phyloP scores from a whole-genome alignment of 2,113 vertebrate species.

The Polypterus bichir region DNA sequence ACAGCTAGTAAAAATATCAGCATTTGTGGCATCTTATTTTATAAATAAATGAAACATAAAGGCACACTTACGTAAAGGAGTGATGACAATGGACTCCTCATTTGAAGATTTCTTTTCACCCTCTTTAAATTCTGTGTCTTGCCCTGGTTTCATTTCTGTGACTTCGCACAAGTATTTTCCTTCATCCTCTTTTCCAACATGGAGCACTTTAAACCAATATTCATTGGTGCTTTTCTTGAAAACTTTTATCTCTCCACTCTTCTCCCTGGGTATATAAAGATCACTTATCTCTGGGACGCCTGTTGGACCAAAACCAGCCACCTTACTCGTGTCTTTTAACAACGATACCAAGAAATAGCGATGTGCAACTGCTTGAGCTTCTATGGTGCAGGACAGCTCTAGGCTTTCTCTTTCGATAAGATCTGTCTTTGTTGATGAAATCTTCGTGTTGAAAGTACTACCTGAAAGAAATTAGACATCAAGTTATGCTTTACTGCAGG shows the following conservation, averaged over 20 bases:
- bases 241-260: conserved; percentile 42
- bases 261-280: conserved; percentile 31
- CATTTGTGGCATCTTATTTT: background rate
- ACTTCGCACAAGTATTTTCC: conserved; percentile 56
- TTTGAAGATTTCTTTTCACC: conserved; percentile 28
- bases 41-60: background rate
- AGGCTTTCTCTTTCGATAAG: conserved; percentile 49
- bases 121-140: conserved; percentile 26
- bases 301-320: conserved; percentile 44
- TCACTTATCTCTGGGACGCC: conserved; percentile 40
- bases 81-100: conserved; percentile 25
- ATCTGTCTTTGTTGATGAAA: conserved; percentile 14
- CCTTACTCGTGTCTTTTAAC: conserved; percentile 30
- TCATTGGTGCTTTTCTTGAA: conserved; percentile 33
- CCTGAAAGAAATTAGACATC: conserved; percentile 19
- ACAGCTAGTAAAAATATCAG: no score
- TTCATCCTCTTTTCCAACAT: conserved; percentile 42
- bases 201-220: conserved; percentile 47
- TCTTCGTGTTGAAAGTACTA: conserved; percentile 34
- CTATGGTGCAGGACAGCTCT: conserved; percentile 43
- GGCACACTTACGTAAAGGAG: conserved; percentile 32
- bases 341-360: conserved; percentile 51
- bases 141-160: conserved; percentile 33
- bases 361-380: conserved; percentile 21
- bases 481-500: no score